Evolutionary conservation across 2,888 invertebrate species (phyloP), one percentile per base, ranked within the genome.

Genomic region (Bellardia bayeri): DNA sequence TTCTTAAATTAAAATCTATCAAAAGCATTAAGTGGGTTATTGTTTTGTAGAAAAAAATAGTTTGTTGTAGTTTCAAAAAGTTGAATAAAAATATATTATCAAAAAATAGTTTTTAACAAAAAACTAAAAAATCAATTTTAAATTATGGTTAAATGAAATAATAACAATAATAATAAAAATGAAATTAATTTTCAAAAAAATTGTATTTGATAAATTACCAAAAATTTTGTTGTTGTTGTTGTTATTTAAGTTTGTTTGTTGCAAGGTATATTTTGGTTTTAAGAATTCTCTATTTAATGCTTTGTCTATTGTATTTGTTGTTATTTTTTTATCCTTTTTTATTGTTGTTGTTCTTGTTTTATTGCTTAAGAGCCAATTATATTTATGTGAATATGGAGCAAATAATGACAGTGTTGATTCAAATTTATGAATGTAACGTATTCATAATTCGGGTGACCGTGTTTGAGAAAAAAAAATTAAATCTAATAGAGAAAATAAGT

Each of bases 381-480:
- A 75, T 56, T 84, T 88, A 91, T 92, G 93, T 92, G 93, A 93
- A 92, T 91, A 92, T 93, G 93, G 92, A 92, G 93, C 91, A 92
- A 92, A 93, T 92, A 92, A 89, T 92, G 92, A 90, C 90, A 89
- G 90, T 91, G 89, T 90, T 91, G 88, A 90, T 83, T 74, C 86
- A 76, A 45, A 56, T 16, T 37, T 61, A n/a, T 40, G 33, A 51
- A n/a, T 63, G 16, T 78, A 72, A 78, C 45, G 37, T 64, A 45
- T 37, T 49, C 8, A 23, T 9, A 45, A 13, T 45, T 45, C 13
- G 61, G 51, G 61, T 45, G 51, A 61, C 23, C 82, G 49, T 42
- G 9, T n/a, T 45, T 8, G 1, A 0, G 4, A 37, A 5, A 37
- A 37, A 13, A 40, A 64, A 9, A 23, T 23, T 1, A 23, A 23